phyloP scores from a whole-genome alignment of 1,140 invertebrate species.

The Ericerus pela region DNA sequence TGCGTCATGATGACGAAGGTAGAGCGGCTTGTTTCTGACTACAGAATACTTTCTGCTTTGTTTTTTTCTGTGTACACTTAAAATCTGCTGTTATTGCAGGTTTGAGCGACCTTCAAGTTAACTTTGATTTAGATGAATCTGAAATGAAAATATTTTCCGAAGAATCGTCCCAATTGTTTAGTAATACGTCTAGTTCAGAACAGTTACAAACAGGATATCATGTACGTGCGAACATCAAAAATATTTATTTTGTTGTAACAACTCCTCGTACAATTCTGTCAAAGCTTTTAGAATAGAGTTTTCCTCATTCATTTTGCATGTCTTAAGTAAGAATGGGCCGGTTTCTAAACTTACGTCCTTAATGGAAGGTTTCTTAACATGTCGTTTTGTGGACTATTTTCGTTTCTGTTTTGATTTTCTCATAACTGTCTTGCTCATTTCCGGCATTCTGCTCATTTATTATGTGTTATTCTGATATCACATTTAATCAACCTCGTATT shows the following conservation, averaged over 20 bases:
- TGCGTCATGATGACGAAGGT: constrained; percentile 20
- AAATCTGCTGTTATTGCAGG: constrained; percentile 37
- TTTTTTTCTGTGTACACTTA: background rate
- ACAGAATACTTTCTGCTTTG: background rate
- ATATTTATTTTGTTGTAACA: background rate
- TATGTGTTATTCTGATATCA: too few relatives aligned
- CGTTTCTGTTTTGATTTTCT: too few relatives aligned
- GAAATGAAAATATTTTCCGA: constrained; percentile 75
- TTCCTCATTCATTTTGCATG: too few relatives aligned
- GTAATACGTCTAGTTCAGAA: constrained; percentile 22
- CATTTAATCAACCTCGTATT: too few relatives aligned
- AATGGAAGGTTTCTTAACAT: too few relatives aligned
- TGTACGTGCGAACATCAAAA: constrained; percentile 5
- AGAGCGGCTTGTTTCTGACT: background rate
- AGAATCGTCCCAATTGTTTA: constrained; percentile 38
- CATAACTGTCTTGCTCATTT: too few relatives aligned
- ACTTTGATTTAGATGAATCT: constrained; percentile 66
- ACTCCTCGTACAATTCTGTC: background rate
- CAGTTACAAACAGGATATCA: constrained; percentile 26
- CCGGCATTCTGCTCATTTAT: too few relatives aligned
- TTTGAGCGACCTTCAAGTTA: constrained; percentile 63
- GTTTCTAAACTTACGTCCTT: too few relatives aligned
- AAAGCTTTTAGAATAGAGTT: background rate
- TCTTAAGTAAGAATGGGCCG: too few relatives aligned
- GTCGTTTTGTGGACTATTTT: too few relatives aligned